Evolutionary conservation across 37 sponge, comb jelly and placozoan species (phyloP), one percentile per base, ranked within the genome.

Genomic region (Aplysina aerophoba): DNA sequence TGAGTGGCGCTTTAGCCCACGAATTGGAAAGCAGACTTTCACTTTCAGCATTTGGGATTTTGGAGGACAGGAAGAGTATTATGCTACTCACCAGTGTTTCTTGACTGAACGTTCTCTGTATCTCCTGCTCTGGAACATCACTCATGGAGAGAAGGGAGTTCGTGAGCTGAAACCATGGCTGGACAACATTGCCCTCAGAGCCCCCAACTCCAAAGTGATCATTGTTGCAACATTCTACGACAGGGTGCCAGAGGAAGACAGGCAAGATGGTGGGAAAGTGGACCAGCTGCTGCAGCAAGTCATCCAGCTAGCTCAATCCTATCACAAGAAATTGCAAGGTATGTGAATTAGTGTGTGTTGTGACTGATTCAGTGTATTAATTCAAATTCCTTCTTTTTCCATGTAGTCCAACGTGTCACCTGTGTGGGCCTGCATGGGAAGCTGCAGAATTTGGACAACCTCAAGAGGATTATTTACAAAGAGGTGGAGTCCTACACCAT

Each of bases 51-150:
- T 91, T 39, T 95, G 96, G 96, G 96, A 95, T 64, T 92, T 97
- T 84, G 98, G 95, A 38, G 98, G 98, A 4, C 95, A 95, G 81
- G 91, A 94, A 71, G 95, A 94, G 83, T 97, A 94, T 83, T 97
- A 97, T 77, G 98, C 98, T 27, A 95, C 93, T n/a, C 93, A 95
- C 83, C 98, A 97, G 90, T 97, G 98, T 85, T 95, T 97, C 86
- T 73, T 97, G 55, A 90, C 98, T 11, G 83, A 92, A 56, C 94
- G 94, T 57, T 94, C 98, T 24, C 90, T 97, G 72, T 97, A 95
- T 67, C 87, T 97, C 59, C 87, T 97, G 2, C 84, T 94, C 63
- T 97, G 88, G 81, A 92, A 91, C 59, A 63, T 95, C 57, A 92
- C 74, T 33, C 83, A 95, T 57, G 93, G 96, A 11, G 85, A 89